Evolutionary conservation across 2,113 vertebrate genomes (phyloP), one percentile per base, ranked within the genome.

Genomic region (Oryzias celebensis): DNA sequence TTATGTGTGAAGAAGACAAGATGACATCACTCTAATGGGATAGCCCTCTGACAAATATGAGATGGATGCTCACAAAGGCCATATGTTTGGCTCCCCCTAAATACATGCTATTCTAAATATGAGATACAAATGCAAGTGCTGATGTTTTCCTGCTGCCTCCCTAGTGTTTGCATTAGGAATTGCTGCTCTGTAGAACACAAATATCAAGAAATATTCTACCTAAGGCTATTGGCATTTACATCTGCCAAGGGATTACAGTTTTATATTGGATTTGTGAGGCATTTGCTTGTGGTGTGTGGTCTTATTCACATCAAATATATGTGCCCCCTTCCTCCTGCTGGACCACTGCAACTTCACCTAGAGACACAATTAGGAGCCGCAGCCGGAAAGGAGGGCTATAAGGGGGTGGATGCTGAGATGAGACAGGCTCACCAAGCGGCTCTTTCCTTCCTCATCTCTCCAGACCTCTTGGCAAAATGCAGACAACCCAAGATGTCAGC

Each of bases 401-500:
- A 68, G 78, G 57, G 65, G 80, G 72, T 70, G 80, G 73, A 85
- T 52, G 68, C 77, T 72, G 85, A 87, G 77, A 75, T 56, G 84
- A 87, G 89, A 71, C 88, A 83, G 89, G 80, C 84, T 85, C 74
- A 24, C 73, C 42, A 68, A 57, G 66, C 65, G 67, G 65, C 65
- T 83, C 79, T 85, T 84, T 83, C 84, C 76, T 71, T 77, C 64
- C 70, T 70, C 43, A 61, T 85, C 72, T 76, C 81, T 48, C n/a
- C 80, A 75, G 65, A 74, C 82, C 83, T 49, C 53, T 68, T 89
- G 86, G 87, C 84, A 87, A 85, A 72, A 85, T 20, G 60, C 90
- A 89, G 87, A 68, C 71, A 62, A 77, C 86, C 80, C 43, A 12
- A 75, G 58, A 77, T 88, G 91, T 91, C 91, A 90, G 68, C 56